Percentiles rank a stretch among this genome's conserved stretches.
Evolutionary conservation across 2,797 vertebrate genomes (phyloP).

Genomic region (Poecilia gillii): DNA sequence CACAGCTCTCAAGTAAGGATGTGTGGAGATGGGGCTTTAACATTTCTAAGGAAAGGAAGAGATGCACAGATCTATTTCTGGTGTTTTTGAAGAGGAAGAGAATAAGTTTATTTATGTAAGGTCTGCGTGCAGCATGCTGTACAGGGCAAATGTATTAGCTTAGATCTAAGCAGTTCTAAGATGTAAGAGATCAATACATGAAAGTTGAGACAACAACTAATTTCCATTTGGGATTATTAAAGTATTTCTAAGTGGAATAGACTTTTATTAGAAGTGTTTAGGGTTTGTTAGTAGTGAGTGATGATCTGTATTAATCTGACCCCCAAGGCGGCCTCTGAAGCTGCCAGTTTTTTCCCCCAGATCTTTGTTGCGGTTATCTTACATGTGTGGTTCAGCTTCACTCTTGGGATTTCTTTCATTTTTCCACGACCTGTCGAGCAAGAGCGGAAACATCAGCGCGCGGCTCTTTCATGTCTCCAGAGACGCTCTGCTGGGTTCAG

Average conservation of each 20-base stretch:
- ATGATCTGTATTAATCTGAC: not conserved
- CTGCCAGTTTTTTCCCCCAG: not conserved
- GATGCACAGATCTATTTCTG: not conserved
- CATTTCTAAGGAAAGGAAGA: not conserved
- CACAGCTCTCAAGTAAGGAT: slow-evolving; percentile 86
- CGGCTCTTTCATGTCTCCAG: not conserved
- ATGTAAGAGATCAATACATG: not conserved
- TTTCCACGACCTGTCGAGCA: not conserved
- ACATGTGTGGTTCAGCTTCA: not conserved
- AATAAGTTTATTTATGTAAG: not conserved
- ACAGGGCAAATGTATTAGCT: not conserved
- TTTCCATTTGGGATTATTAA: not conserved
- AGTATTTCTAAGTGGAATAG: not conserved
- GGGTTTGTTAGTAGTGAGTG: not conserved
- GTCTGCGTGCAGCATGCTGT: not conserved
- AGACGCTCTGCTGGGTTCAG: not conserved
- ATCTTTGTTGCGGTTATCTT: not conserved
- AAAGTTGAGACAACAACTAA: not conserved
- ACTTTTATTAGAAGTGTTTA: not conserved
- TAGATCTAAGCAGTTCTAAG: not conserved
- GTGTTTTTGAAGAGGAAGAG: not conserved
- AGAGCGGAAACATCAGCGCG: not conserved
- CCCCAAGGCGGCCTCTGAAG: not conserved
- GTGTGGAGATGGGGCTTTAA: not conserved
- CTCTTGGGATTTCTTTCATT: not conserved